Base-by-base conservation (phyloP, 1,140 invertebrate genomes). In the Macrobrachium nipponense region DNA sequence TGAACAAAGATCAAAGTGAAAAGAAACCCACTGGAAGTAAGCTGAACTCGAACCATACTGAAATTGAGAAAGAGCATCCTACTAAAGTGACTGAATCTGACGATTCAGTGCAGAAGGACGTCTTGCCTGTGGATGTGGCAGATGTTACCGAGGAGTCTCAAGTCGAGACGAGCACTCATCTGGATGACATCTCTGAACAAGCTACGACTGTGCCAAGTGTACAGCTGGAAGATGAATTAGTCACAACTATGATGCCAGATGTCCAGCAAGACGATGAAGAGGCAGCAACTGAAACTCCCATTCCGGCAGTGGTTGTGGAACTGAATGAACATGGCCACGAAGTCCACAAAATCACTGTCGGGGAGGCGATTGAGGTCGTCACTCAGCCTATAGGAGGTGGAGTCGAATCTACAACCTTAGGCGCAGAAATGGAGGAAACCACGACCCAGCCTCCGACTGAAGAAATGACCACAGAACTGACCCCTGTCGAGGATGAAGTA, bases 311-410 rank as follows among this genome's bases (percentile, higher is more conserved):
- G 77, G 60, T 86, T 10, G 58, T 86, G 58, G 84, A 86, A 20
- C 73, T 79, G 58, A 78, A 86, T 43, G 66, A 86, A 20, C 15
- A 20, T 10, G 84, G 84, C 58, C 51, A 86, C n/a, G 43, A 58
- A 60, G 20, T 86, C 4, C 84, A 86, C 68, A 77, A 76, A 66
- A 80, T 86, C 66, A 86, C 77, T 2, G 77, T 86, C 3, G 23
- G 80, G 11, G 77, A 86, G 59, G 64, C 60, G 2, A 76, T 86
- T 8, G 58, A 80, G 18, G 84, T 86, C 27, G 77, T 86, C 51
- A 85, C 83, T 15, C 17, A 43, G 73, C 58, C 76, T 4, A 3
- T 44, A 14, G 6, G 18, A 8, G 79, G 18, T 12, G 60, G 27
- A 62, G 60, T 18, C 12, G 15, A 61, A 44, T 58, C 58, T 59